A percentile compares a stretch with the other conserved stretches of the same genome.
Conservation (phyloP, 2,797 vertebrate genomes). For the Gouania willdenowi region DNA sequence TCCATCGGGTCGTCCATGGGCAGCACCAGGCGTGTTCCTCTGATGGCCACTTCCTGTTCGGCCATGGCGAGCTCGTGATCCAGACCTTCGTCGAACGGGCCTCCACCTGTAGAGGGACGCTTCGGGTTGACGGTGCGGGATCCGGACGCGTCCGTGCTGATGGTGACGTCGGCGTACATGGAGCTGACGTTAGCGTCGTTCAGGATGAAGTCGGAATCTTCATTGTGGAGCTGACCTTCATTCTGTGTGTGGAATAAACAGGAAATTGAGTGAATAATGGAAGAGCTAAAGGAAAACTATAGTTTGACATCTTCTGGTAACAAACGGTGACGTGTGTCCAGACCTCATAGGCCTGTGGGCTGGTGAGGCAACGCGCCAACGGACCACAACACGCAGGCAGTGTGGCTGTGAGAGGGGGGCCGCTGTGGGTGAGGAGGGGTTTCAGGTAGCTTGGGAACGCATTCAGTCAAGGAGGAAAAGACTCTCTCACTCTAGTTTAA, state of each 20-base stretch:
- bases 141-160: constrained; percentile 78
- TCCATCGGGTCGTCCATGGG: constrained; percentile 86
- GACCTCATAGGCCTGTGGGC: constrained; percentile 90
- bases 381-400: constrained; percentile 89
- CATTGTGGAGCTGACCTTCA: constrained; percentile 85
- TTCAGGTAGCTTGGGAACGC: constrained; percentile 85
- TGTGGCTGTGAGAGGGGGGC: constrained; percentile 87
- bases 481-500: no score
- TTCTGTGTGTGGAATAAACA: constrained; percentile 66
- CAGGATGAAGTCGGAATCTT: constrained; percentile 89
- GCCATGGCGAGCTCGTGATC: constrained; percentile 81
- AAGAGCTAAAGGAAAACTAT: not conserved
- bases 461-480: constrained; percentile 50
- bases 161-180: constrained; percentile 87
- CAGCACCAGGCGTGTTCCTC: constrained; percentile 87
- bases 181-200: constrained; percentile 85
- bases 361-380: constrained; percentile 87
- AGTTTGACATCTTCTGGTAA: not conserved
- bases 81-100: constrained; percentile 74
- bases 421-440: constrained; percentile 91
- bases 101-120: constrained; percentile 35
- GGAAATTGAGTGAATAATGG: not conserved
- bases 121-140: constrained; percentile 63
- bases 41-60: constrained; percentile 86
- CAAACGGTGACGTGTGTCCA: constrained; percentile 11